Base-by-base conservation (phyloP, 2,113 vertebrate species). In the Benitochromis conjunctus region DNA sequence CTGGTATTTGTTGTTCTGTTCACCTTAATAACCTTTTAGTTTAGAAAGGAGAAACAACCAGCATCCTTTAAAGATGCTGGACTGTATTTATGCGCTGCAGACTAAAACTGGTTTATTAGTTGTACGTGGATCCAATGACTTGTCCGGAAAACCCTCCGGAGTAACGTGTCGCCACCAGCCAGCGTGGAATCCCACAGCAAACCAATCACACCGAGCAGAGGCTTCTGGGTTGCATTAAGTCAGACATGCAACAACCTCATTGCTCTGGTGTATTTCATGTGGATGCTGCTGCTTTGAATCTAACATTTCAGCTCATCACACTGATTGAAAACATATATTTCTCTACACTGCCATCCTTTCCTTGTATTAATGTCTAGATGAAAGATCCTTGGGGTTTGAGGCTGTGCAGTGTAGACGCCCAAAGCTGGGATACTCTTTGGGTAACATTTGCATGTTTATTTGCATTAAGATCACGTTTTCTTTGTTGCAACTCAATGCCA, bases 151-250 rank as follows among this genome's bases (percentile, higher is more conserved):
- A 57, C 83, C 55, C 55, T 87, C 82, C 11, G 62, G 90, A 94
- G 84, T 84, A 62, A 29, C 56, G 34, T 86, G 86, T 91, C 91
- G 87, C 81, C 88, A 88, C 83, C 79, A 89, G 69, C 64, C 79
- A 80, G 60, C 7, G 9, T 79, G 81, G 64, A 88, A 87, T 92
- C 88, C 82, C 79, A 58, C 43, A 91, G 84, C 83, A 31, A 88
- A 76, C 88, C 88, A 82, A 56, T 88, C 83, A 12, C 80, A 79
- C 19, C 4, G 24, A 71, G 80, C 82, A 43, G 18, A 81, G 74
- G 77, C 71, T 90, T 92, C 93, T 95, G 94, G 86, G 78, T 92
- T 87, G 66, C 84, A 94, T 95, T 95, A 95, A 85, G 85, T 46
- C 86, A 54, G 88, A 86, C 82, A 77, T 86, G 84, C 87, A 60